Evolutionary conservation across 2,113 vertebrate species (phyloP).

Genomic region (Plecturocebus donacophilus): DNA sequence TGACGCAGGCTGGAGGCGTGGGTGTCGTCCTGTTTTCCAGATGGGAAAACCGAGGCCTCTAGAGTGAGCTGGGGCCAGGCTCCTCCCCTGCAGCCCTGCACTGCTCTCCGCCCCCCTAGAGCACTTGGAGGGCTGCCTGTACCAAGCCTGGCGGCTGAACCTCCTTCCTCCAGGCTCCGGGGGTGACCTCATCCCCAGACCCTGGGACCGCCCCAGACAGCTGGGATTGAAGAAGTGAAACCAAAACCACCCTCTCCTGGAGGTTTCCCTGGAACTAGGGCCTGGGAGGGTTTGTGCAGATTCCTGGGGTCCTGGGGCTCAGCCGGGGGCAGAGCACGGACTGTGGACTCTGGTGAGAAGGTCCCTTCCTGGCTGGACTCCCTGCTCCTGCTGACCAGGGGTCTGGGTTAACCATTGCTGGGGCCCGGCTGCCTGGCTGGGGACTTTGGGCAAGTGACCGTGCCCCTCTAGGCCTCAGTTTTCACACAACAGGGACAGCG

Average conservation of each 20-base stretch:
- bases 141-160: neutral
- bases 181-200: constrained; percentile 12
- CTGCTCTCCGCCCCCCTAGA: neutral
- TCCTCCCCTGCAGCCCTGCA: neutral
- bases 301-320: neutral
- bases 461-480: neutral
- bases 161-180: neutral
- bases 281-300: neutral
- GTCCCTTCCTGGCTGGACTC: neutral
- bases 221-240: constrained; percentile 53
- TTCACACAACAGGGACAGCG: neutral
- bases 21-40: neutral
- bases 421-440: neutral
- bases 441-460: neutral
- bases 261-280: neutral
- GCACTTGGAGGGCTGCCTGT: neutral
- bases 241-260: neutral
- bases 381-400: neutral
- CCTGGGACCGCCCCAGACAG: fast-evolving
- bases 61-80: neutral
- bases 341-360: neutral
- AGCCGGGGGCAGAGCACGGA: fast-evolving
- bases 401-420: constrained; percentile 41
- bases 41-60: neutral
- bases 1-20: neutral